Percentiles rank a stretch among this genome's conserved stretches.
Evolutionary conservation across 1,140 invertebrate genomes (phyloP).

Genomic region (Aphis craccivora): DNA sequence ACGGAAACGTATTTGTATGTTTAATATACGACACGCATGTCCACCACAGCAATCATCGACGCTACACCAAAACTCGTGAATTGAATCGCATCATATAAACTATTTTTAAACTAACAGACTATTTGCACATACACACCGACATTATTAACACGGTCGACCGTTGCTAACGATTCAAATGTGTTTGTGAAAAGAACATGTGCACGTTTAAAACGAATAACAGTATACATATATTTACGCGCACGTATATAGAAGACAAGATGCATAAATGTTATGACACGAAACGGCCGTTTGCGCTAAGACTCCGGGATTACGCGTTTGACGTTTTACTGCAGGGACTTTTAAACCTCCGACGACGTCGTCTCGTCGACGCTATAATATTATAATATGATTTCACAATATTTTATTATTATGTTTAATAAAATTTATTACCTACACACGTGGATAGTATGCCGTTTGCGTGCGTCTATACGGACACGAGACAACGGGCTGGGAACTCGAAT

Average conservation of each 20-base stretch:
- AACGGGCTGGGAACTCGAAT: not conserved
- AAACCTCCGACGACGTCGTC: not conserved
- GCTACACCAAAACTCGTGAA: not conserved
- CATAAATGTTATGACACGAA: slow-evolving; percentile 8
- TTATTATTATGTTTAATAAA: not conserved
- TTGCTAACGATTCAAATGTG: not conserved
- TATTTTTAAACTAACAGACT: not conserved
- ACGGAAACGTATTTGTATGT: not conserved
- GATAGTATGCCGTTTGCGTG: not conserved
- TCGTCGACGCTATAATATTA: not conserved
- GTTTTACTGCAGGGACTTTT: slow-evolving; percentile 17
- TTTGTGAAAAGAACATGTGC: not conserved
- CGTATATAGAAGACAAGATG: not conserved
- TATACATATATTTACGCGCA: not conserved
- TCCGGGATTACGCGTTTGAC: not conserved
- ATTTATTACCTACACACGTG: not conserved
- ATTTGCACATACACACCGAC: not conserved
- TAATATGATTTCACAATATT: not conserved
- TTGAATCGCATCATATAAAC: not conserved
- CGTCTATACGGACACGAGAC: not conserved
- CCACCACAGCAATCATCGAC: not conserved
- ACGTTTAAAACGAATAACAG: not conserved
- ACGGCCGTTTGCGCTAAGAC: not conserved
- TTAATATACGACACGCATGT: not conserved
- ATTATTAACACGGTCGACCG: not conserved